A percentile compares a stretch with the other conserved stretches of the same genome.
phyloP scores from a whole-genome alignment of 2,888 invertebrate species.

The Caradrina clavipalpis region DNA sequence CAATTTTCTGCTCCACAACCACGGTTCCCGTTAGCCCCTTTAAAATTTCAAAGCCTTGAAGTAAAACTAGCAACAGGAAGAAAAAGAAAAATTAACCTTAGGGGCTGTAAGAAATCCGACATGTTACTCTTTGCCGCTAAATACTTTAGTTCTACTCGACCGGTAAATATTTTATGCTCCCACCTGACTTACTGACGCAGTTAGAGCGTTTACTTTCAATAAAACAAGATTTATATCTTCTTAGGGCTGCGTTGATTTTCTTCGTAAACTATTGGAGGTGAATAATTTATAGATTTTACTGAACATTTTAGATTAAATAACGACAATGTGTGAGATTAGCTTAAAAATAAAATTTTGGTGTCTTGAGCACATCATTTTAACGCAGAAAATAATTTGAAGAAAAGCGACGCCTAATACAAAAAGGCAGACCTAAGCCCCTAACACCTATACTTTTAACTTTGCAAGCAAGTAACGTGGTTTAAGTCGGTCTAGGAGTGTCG shows the following conservation, averaged over 20 bases:
- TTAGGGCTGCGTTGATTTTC: constrained; percentile 66
- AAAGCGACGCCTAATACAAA: too few relatives aligned
- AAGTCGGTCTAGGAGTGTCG: too few relatives aligned
- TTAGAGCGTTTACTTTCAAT: constrained; percentile 68
- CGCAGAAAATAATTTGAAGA: too few relatives aligned
- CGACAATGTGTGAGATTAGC: constrained; percentile 1
- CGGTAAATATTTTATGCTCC: constrained; percentile 80
- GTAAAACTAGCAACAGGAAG: constrained; percentile 65
- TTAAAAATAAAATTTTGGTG: neutral
- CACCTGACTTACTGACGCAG: constrained; percentile 70
- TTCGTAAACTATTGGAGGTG: constrained; percentile 55
- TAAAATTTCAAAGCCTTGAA: constrained; percentile 69
- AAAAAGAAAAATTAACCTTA: constrained; percentile 70
- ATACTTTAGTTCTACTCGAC: constrained; percentile 77
- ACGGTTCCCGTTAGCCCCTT: constrained; percentile 44
- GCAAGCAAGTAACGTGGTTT: too few relatives aligned
- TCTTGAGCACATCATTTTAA: too few relatives aligned
- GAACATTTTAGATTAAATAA: neutral
- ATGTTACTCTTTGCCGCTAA: constrained; percentile 71
- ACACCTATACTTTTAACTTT: too few relatives aligned
- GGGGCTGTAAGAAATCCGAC: constrained; percentile 70
- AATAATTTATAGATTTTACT: constrained; percentile 22
- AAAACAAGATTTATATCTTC: constrained; percentile 70
- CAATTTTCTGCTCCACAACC: constrained; percentile 47
- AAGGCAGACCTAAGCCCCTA: too few relatives aligned